Evolutionary conservation across 2,888 invertebrate species (phyloP).

Genomic region (Platycheirus rosarum): DNA sequence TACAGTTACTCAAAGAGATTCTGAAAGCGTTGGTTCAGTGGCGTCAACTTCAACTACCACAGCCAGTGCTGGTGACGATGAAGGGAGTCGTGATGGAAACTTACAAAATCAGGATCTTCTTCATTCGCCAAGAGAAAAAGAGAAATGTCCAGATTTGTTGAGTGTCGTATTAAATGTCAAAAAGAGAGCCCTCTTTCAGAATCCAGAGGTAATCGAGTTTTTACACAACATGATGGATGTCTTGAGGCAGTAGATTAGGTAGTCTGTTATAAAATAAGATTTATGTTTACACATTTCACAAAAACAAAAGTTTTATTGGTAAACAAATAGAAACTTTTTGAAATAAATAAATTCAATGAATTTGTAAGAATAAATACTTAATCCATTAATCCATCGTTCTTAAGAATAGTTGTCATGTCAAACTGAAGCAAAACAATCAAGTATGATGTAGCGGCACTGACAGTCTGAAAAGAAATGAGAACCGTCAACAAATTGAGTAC

Average conservation of each 20-base stretch:
- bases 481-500: no score
- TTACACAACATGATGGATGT: constrained; percentile 78
- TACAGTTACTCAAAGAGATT: constrained; percentile 55
- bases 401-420: constrained; percentile 80
- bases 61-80: constrained; percentile 74
- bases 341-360: neutral
- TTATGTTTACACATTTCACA: neutral
- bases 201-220: constrained; percentile 79
- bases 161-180: constrained; percentile 79
- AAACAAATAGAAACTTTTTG: neutral
- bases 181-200: constrained; percentile 79
- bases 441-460: constrained; percentile 82
- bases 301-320: no score
- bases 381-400: constrained; percentile 77
- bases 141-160: constrained; percentile 80
- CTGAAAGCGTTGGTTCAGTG: constrained; percentile 54
- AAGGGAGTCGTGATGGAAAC: constrained; percentile 76
- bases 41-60: constrained; percentile 56
- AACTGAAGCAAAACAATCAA: constrained; percentile 82
- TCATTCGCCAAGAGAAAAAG: constrained; percentile 77
- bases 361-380: neutral
- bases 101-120: constrained; percentile 68
- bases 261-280: neutral
- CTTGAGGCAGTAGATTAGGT: constrained; percentile 74
- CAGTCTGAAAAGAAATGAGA: constrained; percentile 79